Evolutionary conservation across 2,113 vertebrate genomes (phyloP), one percentile per base, ranked within the genome.

Genomic region (Ceyx cyanopectus): DNA sequence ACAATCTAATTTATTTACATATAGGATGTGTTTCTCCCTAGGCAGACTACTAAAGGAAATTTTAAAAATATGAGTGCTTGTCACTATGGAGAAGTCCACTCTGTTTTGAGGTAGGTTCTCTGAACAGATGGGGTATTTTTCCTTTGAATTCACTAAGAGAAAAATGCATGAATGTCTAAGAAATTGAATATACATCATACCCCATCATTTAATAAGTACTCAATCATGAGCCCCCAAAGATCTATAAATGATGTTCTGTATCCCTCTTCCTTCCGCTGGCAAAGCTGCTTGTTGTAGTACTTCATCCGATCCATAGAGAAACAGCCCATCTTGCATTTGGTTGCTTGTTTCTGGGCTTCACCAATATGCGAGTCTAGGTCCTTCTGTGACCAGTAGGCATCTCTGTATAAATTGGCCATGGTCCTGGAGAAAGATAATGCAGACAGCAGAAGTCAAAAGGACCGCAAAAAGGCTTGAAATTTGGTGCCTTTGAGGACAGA

Each of bases 301-400:
- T 43, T 57, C 76, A 98, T 95, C 69, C 98, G 97, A 45, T 98
- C 97, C 54, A 94, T 86, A 21, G 96, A 97, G 66, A 99, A 97
- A 51, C 96, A 82, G 1, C 97, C 93, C 73, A 96, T 45, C 54
- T 96, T 95, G 90, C 97, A 97, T 62, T 98, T 98, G n/a, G 98
- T 97, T 24, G 86, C 97, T 4, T 98, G 97, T 77, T 97, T 98
- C 85, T 96, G 97, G n/a, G 97, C 98, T 93, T 98, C 97, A 4
- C 92, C 18, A 92, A 98, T 58, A 53, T 96, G 82, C 0, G 66
- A 72, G 30, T 97, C 93, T 9, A 99, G 89, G 84, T 98, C 97
- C 50, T 97, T 97, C 45, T 97, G 98, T 3, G 99, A 99, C 99
- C 99, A 99, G 70, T 98, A 92, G 15, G 98, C 92, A 53, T 99